A percentile compares a stretch with the other conserved stretches of the same genome.
Evolutionary conservation across 2,113 vertebrate genomes (phyloP).

Genomic region (Lates calcarifer): DNA sequence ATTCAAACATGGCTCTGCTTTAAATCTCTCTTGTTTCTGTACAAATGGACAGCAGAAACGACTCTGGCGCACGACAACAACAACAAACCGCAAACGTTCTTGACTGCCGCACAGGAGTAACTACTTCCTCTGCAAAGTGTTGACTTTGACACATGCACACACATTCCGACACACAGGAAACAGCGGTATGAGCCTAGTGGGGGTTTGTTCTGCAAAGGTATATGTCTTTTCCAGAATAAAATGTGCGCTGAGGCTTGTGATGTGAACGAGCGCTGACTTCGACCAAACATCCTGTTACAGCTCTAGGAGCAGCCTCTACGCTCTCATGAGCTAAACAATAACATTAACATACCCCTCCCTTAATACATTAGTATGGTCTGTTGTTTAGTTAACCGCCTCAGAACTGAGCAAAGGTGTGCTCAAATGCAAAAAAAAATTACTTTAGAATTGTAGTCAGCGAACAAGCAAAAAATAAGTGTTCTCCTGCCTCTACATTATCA

Average conservation of each 20-base stretch:
- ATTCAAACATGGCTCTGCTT: not conserved
- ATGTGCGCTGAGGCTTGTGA: not conserved
- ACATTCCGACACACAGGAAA: constrained; percentile 66
- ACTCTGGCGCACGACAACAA: constrained; percentile 17
- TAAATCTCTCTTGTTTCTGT: not conserved
- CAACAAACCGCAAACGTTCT: constrained; percentile 22
- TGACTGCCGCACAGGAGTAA: constrained; percentile 29
- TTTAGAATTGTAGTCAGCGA: too few relatives aligned
- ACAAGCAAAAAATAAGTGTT: too few relatives aligned
- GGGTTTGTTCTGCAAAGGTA: constrained; percentile 54
- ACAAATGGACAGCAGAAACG: not conserved
- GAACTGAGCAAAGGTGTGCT: not conserved
- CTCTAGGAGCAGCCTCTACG: not conserved
- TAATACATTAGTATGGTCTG: too few relatives aligned
- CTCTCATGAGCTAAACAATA: not conserved
- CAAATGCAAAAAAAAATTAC: too few relatives aligned
- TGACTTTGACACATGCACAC: constrained; percentile 21
- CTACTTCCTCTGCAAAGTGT: constrained; percentile 62
- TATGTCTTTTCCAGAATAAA: constrained; percentile 46
- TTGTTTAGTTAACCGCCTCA: not conserved
- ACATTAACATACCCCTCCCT: too few relatives aligned
- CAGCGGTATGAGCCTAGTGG: constrained; percentile 5
- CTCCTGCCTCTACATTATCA: too few relatives aligned
- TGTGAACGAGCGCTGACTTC: not conserved
- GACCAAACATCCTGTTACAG: constrained; percentile 45